A percentile compares a stretch with the other conserved stretches of the same genome.
Evolutionary conservation across 2,888 invertebrate species (phyloP).

Genomic region (Meteorus colon): DNA sequence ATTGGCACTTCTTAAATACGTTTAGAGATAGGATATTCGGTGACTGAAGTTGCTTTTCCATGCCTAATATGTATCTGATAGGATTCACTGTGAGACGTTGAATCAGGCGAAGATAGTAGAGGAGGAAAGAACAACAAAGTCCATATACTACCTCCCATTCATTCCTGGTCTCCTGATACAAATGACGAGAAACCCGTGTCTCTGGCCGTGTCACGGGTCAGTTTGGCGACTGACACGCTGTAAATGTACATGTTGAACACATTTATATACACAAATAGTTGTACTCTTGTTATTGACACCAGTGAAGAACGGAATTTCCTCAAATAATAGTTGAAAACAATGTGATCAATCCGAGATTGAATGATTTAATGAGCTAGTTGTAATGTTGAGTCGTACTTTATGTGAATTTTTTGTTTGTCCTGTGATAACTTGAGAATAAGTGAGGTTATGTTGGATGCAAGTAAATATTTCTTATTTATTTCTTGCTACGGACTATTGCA

Average conservation of each 20-base stretch:
- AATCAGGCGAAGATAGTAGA: too few relatives aligned
- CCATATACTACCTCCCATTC: background rate
- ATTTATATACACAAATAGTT: background rate
- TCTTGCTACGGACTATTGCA: background rate
- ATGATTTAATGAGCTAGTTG: background rate
- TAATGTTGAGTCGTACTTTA: background rate
- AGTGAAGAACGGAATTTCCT: background rate
- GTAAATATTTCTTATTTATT: constrained; percentile 14
- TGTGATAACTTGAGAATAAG: background rate
- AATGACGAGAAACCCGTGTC: constrained; percentile 6
- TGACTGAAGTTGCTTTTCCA: too few relatives aligned
- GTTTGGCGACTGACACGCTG: background rate
- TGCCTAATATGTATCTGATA: background rate
- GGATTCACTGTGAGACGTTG: too few relatives aligned
- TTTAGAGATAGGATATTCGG: too few relatives aligned
- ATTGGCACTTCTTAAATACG: too few relatives aligned
- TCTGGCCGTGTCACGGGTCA: constrained; percentile 13
- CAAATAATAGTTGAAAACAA: background rate
- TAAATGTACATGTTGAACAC: background rate
- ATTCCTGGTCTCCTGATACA: background rate
- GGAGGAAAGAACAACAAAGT: too few relatives aligned
- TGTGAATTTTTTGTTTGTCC: background rate
- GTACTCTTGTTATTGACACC: background rate
- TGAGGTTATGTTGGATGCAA: constrained; percentile 17
- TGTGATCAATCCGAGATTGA: background rate